Base-by-base conservation (phyloP, 2,888 invertebrate species). In the Antheraea yamamai region DNA sequence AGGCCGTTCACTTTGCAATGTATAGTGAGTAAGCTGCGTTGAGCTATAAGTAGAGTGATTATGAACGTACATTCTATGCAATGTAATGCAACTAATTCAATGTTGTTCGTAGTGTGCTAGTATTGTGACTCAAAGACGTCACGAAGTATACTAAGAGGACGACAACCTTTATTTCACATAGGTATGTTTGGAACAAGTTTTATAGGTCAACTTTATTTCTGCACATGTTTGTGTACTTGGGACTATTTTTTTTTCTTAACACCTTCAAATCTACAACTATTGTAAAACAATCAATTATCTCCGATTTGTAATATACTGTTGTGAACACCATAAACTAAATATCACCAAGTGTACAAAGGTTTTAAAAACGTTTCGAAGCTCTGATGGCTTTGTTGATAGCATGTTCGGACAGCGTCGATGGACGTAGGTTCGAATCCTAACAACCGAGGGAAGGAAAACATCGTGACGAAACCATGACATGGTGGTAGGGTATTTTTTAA, bases 1-100 rank as follows among this genome's bases (percentile, higher is more conserved):
- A 93, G 93, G 92, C 86, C 91, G 87, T 85, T 85, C 87, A 84
- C 87, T 88, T 84, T 82, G 51, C 73, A 66, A 39, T 61, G 47
- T 51, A 72, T n/a, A 47, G 58, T 55, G 75, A 73, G 55, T 64
- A 68, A 52, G 66, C 52, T 66, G 64, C 30, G 16, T 66, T 66
- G 64, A 66, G 26, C 64, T 30, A 30, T 30, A 66, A 26, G 30
- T 66, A 26, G 16, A 66, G 18, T 14, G 64, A 30, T 61, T 30
- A 66, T 30, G 20, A 66, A 66, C 30, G 30, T 4, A 12, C 61
- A 23, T 61, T 61, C 23, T 61, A 61, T 66, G 30, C 64, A 66
- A 26, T 47, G 30, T 66, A 66, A 26, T 30, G 26, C 64, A 47
- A 47, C 12, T 47, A 47, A 47, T 47, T 0, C 12, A 47, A 47